Conservation (phyloP, 2,888 invertebrate genomes). For the Thelaira solivaga region DNA sequence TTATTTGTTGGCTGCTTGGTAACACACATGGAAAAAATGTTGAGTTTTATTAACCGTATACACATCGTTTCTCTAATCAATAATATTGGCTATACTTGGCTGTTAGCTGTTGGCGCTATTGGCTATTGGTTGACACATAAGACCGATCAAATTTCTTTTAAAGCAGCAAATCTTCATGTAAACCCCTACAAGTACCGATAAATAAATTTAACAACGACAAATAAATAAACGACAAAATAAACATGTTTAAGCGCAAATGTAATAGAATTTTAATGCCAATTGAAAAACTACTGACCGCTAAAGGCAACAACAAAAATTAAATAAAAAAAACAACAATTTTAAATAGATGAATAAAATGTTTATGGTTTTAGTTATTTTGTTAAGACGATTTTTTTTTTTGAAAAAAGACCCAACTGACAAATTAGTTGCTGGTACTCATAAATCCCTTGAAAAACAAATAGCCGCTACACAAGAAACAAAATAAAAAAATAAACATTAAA, state of each 20-base stretch:
- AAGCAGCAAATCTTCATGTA: constrained; percentile 60
- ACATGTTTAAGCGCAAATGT: constrained; percentile 56
- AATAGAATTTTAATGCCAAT: constrained; percentile 60
- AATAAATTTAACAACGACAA: constrained; percentile 31
- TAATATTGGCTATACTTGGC: constrained; percentile 50
- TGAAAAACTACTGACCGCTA: constrained; percentile 62
- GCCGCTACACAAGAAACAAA: too few relatives aligned
- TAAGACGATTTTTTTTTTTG: too few relatives aligned
- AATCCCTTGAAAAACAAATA: too few relatives aligned
- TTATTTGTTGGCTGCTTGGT: background rate
- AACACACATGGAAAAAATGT: constrained; percentile 5
- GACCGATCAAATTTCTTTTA: constrained; percentile 53
- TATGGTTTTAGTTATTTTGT: too few relatives aligned
- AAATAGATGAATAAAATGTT: constrained; percentile 24
- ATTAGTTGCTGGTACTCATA: too few relatives aligned
- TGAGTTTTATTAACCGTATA: constrained; percentile 54
- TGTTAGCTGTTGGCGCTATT: too few relatives aligned
- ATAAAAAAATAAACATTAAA: too few relatives aligned
- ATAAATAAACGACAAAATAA: constrained; percentile 17
- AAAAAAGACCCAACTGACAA: too few relatives aligned
- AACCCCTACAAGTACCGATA: constrained; percentile 61
- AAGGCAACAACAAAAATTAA: constrained; percentile 33
- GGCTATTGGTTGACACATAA: too few relatives aligned
- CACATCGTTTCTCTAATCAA: constrained; percentile 53
- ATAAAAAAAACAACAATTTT: background rate